Conservation (phyloP, 2,888 invertebrate species). For the Acanthopleura granulata region DNA sequence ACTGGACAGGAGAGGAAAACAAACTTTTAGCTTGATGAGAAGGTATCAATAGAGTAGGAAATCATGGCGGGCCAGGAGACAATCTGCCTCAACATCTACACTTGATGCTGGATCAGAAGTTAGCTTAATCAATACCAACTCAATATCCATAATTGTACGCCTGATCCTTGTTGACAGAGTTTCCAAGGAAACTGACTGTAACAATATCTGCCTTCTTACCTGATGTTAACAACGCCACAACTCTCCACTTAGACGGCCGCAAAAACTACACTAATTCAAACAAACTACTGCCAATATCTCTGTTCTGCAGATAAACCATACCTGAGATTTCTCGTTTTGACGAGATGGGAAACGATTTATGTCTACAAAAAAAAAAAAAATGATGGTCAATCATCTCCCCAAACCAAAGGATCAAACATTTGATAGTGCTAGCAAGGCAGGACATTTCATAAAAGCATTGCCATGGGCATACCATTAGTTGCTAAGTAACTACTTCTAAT, state of each 20-base stretch:
- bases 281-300: not conserved
- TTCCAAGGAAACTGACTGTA: slow-evolving; percentile 7
- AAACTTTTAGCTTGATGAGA: slow-evolving; percentile 8
- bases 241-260: not conserved
- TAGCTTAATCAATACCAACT: slow-evolving; percentile 12
- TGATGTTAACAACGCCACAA: slow-evolving; percentile 2
- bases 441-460: too few relatives aligned
- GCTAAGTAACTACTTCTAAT: too few relatives aligned
- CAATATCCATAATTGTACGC: slow-evolving; percentile 16
- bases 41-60: not conserved
- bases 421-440: too few relatives aligned
- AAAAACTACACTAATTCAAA: not conserved
- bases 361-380: too few relatives aligned
- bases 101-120: slow-evolving; percentile 5
- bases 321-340: too few relatives aligned
- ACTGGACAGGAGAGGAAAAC: not conserved
- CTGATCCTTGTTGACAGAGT: slow-evolving; percentile 9
- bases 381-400: too few relatives aligned
- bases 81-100: not conserved
- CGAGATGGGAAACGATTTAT: too few relatives aligned
- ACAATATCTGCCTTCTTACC: slow-evolving; percentile 19
- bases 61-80: not conserved
- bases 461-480: too few relatives aligned
- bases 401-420: too few relatives aligned
- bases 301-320: too few relatives aligned